Evolutionary conservation across 2,797 vertebrate genomes (phyloP).

Genomic region (Silurus lanzhouensis): DNA sequence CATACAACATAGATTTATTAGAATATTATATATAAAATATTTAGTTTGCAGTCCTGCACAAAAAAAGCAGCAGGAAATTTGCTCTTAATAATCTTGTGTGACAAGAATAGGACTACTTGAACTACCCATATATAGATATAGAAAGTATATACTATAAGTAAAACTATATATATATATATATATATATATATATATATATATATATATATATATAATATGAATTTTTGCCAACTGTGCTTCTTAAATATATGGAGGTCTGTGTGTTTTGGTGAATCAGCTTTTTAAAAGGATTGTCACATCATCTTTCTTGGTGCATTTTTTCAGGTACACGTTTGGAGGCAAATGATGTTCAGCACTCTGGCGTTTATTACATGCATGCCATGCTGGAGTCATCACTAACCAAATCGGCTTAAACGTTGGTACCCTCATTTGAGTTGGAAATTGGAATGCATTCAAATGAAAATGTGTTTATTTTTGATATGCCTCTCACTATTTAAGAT

Average conservation of each 20-base stretch:
- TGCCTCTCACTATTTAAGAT: conserved; percentile 44
- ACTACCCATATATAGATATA: no score
- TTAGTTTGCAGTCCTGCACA: no score
- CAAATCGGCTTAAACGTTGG: conserved; percentile 50
- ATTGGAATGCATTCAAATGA: conserved; percentile 66
- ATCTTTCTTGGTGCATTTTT: background rate
- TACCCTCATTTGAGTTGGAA: conserved; percentile 70
- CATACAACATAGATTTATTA: no score
- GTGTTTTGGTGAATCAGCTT: background rate
- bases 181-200: no score
- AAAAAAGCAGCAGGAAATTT: background rate
- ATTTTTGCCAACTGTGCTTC: background rate
- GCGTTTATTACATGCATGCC: background rate
- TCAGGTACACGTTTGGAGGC: conserved; percentile 24
- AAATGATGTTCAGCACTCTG: conserved; percentile 22
- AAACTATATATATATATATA: no score
- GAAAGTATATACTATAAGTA: no score
- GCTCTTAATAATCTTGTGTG: background rate
- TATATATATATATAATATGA: no score
- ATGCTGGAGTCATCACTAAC: conserved; percentile 38
- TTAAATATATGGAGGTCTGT: no score
- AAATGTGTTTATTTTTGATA: conserved; percentile 61
- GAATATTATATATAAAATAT: no score
- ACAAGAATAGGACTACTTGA: background rate
- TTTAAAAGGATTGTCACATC: background rate